phyloP scores from a whole-genome alignment of 2,797 vertebrate genomes.

The Percopsis omiscomaycus region DNA sequence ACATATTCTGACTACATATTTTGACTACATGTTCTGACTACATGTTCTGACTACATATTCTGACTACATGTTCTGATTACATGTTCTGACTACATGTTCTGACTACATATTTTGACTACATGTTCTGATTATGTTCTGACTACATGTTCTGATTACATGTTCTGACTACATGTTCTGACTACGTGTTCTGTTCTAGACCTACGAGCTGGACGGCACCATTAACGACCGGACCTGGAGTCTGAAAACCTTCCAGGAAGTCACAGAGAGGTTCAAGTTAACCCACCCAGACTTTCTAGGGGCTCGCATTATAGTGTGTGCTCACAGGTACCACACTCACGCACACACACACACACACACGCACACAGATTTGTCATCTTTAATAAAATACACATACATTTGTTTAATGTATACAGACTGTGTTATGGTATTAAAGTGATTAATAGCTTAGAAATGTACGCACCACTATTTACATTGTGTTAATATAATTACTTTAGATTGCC shows the following conservation, averaged over 20 bases:
- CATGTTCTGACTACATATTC: neutral
- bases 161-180: neutral
- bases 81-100: too few relatives aligned
- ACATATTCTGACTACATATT: too few relatives aligned
- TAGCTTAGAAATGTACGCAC: too few relatives aligned
- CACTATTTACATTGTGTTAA: too few relatives aligned
- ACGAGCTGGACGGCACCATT: conserved; percentile 85
- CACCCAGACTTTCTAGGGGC: conserved; percentile 86
- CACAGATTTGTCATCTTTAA: neutral
- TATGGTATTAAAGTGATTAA: too few relatives aligned
- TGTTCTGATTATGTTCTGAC: neutral
- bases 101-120: neutral
- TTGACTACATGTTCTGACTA: neutral
- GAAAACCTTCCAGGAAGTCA: conserved; percentile 78
- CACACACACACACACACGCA: neutral
- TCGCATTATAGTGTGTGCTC: conserved; percentile 81
- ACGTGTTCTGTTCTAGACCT: conserved; percentile 73
- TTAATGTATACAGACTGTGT: too few relatives aligned
- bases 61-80: neutral
- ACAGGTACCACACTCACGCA: conserved; percentile 74
- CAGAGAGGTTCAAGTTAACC: conserved; percentile 71
- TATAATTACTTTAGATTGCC: too few relatives aligned
- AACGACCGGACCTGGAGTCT: conserved; percentile 80
- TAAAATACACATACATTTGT: too few relatives aligned
- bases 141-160: neutral